A percentile compares a stretch with the other conserved stretches of the same genome.
phyloP scores from a whole-genome alignment of 1,140 invertebrate genomes.

The Hermetia illucens region DNA sequence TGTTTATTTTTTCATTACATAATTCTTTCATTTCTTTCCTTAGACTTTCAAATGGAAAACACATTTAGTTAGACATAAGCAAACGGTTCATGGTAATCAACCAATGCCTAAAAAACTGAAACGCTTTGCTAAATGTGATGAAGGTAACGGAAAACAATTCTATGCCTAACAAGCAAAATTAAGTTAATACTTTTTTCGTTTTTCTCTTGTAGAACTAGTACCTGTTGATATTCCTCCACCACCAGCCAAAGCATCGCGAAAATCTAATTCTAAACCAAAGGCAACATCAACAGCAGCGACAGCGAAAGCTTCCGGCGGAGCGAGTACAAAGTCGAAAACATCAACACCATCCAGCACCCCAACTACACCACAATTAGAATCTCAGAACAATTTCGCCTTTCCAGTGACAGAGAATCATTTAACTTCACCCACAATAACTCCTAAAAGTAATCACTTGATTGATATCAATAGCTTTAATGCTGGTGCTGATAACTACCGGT shows the following conservation, averaged over 20 bases:
- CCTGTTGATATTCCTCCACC: constrained; percentile 25
- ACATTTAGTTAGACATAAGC: constrained; percentile 27
- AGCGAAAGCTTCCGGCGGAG: constrained; percentile 13
- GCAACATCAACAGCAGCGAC: constrained; percentile 2
- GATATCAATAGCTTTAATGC: constrained; percentile 20
- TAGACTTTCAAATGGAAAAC: constrained; percentile 30
- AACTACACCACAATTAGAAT: constrained; percentile 1
- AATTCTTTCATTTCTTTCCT: background rate
- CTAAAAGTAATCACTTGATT: constrained; percentile 7
- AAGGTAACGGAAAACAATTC: constrained; percentile 20
- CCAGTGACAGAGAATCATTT: background rate
- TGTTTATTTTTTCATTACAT: too few species aligned
- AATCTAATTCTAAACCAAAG: constrained; percentile 21
- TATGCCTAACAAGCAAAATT: background rate
- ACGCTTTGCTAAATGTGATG: constrained; percentile 23
- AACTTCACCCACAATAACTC: constrained; percentile 13
- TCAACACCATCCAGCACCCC: constrained; percentile 1
- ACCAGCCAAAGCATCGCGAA: constrained; percentile 24
- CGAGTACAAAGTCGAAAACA: constrained; percentile 3
- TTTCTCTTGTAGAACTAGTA: constrained; percentile 12
- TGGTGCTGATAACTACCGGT: constrained; percentile 12
- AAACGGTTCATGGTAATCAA: constrained; percentile 27
- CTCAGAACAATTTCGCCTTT: background rate
- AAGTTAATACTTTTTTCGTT: background rate
- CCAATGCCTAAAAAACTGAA: constrained; percentile 26